phyloP scores from a whole-genome alignment of 2,888 invertebrate species.

The Melolontha melolontha region DNA sequence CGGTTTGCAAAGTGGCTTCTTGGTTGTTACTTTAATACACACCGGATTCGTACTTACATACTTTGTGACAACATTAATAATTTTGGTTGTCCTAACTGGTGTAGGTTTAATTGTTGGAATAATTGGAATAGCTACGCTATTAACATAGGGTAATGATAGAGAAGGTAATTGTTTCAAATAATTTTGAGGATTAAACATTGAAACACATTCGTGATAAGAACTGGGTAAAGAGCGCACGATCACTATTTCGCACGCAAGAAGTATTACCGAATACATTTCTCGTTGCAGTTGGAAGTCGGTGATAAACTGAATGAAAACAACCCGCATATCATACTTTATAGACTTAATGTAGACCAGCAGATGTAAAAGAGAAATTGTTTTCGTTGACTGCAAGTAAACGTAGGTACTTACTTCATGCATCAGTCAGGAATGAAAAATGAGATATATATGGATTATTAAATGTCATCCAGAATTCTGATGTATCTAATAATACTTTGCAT shows the following conservation, averaged over 20 bases:
- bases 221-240: conserved; percentile 30
- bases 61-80: conserved; percentile 60
- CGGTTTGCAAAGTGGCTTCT: conserved; percentile 48
- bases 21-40: conserved; percentile 60
- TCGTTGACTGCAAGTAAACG: conserved; percentile 12
- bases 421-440: too few relatives aligned
- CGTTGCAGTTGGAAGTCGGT: conserved; percentile 30
- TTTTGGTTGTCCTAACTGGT: conserved; percentile 60
- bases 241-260: conserved; percentile 26
- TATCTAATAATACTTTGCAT: too few relatives aligned
- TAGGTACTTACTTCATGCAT: not conserved
- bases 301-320: conserved; percentile 49
- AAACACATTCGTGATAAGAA: conserved; percentile 54
- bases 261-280: conserved; percentile 33
- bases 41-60: conserved; percentile 62
- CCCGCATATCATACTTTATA: conserved; percentile 50
- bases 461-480: too few relatives aligned
- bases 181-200: conserved; percentile 59
- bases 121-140: conserved; percentile 56
- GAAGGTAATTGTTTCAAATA: conserved; percentile 60
- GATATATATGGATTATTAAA: too few relatives aligned
- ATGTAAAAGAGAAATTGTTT: conserved; percentile 49
- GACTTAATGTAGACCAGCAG: conserved; percentile 51
- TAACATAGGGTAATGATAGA: conserved; percentile 59
- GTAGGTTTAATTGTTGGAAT: conserved; percentile 56